phyloP scores from a whole-genome alignment of 2,888 invertebrate species.

The Acanthosoma haemorrhoidale region DNA sequence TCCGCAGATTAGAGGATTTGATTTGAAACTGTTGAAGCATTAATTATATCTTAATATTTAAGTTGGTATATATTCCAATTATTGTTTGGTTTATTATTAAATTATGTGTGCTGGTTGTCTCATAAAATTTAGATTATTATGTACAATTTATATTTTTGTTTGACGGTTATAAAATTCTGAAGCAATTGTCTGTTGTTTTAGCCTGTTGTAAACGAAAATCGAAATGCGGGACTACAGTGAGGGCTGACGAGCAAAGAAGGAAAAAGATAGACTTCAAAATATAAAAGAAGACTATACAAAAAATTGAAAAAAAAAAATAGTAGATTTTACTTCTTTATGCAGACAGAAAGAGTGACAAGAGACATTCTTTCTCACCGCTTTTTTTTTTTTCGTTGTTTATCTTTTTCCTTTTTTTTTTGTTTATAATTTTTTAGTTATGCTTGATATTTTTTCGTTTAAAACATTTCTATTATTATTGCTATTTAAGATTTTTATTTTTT shows the following conservation, averaged over 20 bases:
- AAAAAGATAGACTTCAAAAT: conserved; percentile 29
- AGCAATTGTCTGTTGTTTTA: conserved; percentile 21
- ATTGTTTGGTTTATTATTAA: no score
- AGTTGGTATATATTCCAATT: no score
- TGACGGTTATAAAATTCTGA: neutral
- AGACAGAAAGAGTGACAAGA: neutral
- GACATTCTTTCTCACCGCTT: neutral
- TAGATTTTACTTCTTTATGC: neutral
- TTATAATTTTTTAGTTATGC: neutral
- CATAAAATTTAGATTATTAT: no score
- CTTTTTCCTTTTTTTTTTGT: neutral
- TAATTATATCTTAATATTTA: no score
- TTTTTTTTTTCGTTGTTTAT: conserved; percentile 4
- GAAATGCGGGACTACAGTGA: conserved; percentile 17
- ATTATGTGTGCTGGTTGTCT: no score
- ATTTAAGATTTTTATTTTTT: conserved; percentile 1
- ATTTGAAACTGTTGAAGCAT: no score
- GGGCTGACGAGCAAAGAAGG: conserved; percentile 27
- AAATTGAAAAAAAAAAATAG: neutral
- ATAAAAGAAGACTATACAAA: conserved; percentile 13
- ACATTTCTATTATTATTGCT: neutral
- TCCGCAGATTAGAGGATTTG: no score
- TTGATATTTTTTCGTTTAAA: neutral
- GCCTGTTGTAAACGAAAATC: conserved; percentile 28
- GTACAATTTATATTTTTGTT: no score